Evolutionary conservation across 2,888 invertebrate genomes (phyloP).

Genomic region (Cremastobaeus sp.): DNA sequence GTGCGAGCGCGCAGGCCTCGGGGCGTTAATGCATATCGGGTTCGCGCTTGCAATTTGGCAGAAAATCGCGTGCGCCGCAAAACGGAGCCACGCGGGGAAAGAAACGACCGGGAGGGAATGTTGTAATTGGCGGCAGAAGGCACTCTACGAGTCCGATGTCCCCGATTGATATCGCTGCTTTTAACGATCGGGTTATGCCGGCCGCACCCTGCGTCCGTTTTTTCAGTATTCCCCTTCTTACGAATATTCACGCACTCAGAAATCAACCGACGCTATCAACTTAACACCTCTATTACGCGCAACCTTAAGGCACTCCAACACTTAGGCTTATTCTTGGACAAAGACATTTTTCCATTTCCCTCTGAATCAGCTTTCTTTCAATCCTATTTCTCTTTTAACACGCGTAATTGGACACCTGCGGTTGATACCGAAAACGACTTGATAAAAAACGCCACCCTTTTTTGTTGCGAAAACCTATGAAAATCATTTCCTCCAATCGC

Average conservation of each 20-base stretch:
- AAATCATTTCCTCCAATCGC: too few relatives aligned
- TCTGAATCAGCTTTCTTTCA: not conserved
- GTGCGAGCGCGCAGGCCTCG: conserved; percentile 49
- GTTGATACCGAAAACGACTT: too few relatives aligned
- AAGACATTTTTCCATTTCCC: too few relatives aligned
- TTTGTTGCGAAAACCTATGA: too few relatives aligned
- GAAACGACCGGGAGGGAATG: conserved; percentile 65
- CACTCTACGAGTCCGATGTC: conserved; percentile 68
- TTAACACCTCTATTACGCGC: conserved; percentile 48
- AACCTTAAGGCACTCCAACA: conserved; percentile 7
- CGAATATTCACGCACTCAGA: conserved; percentile 44
- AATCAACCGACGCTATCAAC: conserved; percentile 46
- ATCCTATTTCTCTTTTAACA: not conserved
- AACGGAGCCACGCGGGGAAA: conserved; percentile 53
- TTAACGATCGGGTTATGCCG: conserved; percentile 65
- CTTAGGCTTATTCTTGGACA: conserved; percentile 9
- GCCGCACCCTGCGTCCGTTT: conserved; percentile 56
- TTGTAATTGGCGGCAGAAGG: conserved; percentile 73
- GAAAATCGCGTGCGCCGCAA: conserved; percentile 69
- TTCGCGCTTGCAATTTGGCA: conserved; percentile 66
- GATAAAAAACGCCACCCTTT: too few relatives aligned
- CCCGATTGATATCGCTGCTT: conserved; percentile 70
- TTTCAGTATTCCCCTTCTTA: conserved; percentile 34
- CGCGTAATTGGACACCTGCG: conserved; percentile 11
- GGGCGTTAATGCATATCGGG: conserved; percentile 66